Base-by-base conservation (phyloP, 2,113 vertebrate species). In the Sorex fumeus region DNA sequence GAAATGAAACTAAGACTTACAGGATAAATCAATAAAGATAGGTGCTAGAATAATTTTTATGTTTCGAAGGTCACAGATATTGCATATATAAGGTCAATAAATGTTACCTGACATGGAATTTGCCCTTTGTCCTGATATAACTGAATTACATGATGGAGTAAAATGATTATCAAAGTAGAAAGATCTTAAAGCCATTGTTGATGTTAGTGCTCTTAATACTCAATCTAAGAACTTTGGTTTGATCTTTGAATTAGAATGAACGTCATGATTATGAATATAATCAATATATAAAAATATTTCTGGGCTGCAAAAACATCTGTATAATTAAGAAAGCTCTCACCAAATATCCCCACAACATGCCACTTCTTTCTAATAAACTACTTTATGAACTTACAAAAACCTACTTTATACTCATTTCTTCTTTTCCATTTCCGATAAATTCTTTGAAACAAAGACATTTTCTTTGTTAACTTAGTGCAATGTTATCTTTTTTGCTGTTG, bases 161-260 rank as follows among this genome's bases (percentile, higher is more conserved):
- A 83, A 66, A 84, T 78, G 69, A 28, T 94, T 81, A 60, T 45
- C 43, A 16, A 21, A 21, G 25, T 6, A 28, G 53, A 62, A 30
- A 77, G 40, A 92, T 47, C 4, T 0, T 79, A 93, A 92, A 88
- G 25, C 4, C 19, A 40, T 6, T 87, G 75, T 85, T 86, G 89
- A 77, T 85, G 32, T 95, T 93, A 78, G 74, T 91, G 27, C 74
- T n/a, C 71, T 28, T n/a, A 9, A 90, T 77, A 77, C 43, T 88
- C 69, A 93, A 89, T 90, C 16, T 83, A 81, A 84, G 92, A 8
- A 23, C 36, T 60, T 6, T 10, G 53, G 25, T 25, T 66, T 66
- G 57, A 76, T 67, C 70, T 96, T 96, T 95, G 88, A 40, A 43
- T 89, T 87, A 70, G 32, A 64, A 8, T 23, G 21, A 40, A 60